Evolutionary conservation across 2,888 invertebrate genomes (phyloP).

Genomic region (Acleris laterana): DNA sequence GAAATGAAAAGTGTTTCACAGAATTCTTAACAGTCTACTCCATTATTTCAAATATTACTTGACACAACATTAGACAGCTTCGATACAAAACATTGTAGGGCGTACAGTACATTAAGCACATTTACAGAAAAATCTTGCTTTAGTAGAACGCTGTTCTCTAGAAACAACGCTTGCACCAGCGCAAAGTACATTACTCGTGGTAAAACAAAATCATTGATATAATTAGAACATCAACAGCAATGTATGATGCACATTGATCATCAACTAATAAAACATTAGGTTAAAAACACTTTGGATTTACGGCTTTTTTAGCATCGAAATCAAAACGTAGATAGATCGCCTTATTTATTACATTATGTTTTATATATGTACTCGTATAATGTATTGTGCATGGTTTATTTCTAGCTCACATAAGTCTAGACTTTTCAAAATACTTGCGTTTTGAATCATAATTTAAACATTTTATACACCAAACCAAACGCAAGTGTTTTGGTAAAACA

Average conservation of each 20-base stretch:
- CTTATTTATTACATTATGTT: slow-evolving; percentile 29
- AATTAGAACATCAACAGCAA: slow-evolving; percentile 48
- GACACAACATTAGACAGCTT: slow-evolving; percentile 40
- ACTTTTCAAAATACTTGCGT: slow-evolving; percentile 29
- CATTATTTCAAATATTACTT: slow-evolving; percentile 43
- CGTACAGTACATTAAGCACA: slow-evolving; percentile 58
- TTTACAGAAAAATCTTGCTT: slow-evolving; percentile 58
- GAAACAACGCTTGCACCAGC: slow-evolving; percentile 45
- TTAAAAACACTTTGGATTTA: slow-evolving; percentile 45
- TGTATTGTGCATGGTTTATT: slow-evolving; percentile 30
- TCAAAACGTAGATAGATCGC: slow-evolving; percentile 33
- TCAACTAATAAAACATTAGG: slow-evolving; percentile 45
- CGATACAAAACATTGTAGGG: slow-evolving; percentile 51
- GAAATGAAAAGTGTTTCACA: slow-evolving; percentile 68
- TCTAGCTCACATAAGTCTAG: slow-evolving; percentile 26
- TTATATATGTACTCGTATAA: slow-evolving; percentile 20
- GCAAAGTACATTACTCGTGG: slow-evolving; percentile 40
- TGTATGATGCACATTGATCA: slow-evolving; percentile 48
- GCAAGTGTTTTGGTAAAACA: slow-evolving; percentile 29
- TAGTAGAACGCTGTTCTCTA: slow-evolving; percentile 50
- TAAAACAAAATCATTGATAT: slow-evolving; percentile 38
- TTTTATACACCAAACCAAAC: background rate
- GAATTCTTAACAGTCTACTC: slow-evolving; percentile 60
- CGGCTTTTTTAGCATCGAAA: slow-evolving; percentile 45
- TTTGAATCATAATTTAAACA: background rate